phyloP scores from a whole-genome alignment of 2,113 vertebrate species.

The Anthoscopus minutus region DNA sequence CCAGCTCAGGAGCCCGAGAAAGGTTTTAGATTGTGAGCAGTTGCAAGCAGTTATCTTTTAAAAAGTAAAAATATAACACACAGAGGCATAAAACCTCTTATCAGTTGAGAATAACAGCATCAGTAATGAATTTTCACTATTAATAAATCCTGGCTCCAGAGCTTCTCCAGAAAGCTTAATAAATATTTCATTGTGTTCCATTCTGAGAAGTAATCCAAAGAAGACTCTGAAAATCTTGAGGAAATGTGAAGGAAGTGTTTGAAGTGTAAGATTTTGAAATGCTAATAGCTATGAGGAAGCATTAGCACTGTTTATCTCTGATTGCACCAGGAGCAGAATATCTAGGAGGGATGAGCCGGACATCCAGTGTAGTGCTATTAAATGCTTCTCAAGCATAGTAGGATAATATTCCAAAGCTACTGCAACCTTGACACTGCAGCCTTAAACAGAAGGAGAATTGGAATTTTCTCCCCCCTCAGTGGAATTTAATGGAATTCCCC shows the following conservation, averaged over 20 bases:
- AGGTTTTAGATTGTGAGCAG: neutral
- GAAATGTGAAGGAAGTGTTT: neutral
- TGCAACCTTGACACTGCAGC: neutral
- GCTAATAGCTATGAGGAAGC: neutral
- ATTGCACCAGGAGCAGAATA: neutral
- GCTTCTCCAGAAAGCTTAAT: conserved; percentile 12
- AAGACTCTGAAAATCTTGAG: neutral
- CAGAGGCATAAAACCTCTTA: neutral
- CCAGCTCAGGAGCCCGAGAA: neutral
- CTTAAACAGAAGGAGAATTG: neutral
- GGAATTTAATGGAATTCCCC: neutral
- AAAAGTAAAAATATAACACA: neutral
- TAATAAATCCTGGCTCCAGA: conserved; percentile 11
- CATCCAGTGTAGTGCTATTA: neutral
- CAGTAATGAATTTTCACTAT: conserved; percentile 11
- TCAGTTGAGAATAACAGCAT: neutral
- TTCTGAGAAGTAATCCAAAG: neutral
- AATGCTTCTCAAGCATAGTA: neutral
- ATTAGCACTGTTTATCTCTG: neutral
- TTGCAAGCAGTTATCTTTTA: neutral
- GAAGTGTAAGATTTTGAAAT: neutral
- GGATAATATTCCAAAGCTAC: neutral
- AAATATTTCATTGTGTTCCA: conserved; percentile 8
- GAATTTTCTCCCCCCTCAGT: neutral
- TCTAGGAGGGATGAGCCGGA: neutral